phyloP scores from a whole-genome alignment of 2,113 vertebrate genomes.

The Mustelus asterias region DNA sequence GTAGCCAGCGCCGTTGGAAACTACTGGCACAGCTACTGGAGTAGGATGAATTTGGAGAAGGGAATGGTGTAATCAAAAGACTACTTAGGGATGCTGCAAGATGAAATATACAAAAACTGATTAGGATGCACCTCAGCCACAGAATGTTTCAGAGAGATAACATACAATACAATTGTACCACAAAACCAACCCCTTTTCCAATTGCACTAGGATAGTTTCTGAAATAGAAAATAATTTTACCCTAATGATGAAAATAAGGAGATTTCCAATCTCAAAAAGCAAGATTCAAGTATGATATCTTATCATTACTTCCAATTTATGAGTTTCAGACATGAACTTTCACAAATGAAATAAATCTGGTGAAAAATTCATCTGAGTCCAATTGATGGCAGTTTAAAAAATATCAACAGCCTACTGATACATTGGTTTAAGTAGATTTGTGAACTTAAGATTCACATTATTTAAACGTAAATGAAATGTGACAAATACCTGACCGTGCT shows the following conservation, averaged over 20 bases:
- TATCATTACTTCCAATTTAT: neutral
- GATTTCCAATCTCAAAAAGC: neutral
- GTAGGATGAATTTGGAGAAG: slow-evolving; percentile 68
- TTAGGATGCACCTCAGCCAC: neutral
- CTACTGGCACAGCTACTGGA: slow-evolving; percentile 70
- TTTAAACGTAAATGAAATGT: neutral
- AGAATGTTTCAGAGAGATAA: neutral
- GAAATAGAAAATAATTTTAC: neutral
- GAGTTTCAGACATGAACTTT: neutral
- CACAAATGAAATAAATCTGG: neutral
- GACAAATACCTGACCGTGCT: slow-evolving; percentile 70
- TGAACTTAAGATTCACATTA: neutral
- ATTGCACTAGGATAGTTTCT: neutral
- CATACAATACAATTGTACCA: neutral
- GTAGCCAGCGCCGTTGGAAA: slow-evolving; percentile 75
- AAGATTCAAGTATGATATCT: neutral
- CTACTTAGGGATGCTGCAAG: slow-evolving; percentile 73
- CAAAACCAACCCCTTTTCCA: neutral
- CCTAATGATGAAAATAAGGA: neutral
- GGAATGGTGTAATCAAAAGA: slow-evolving; percentile 72
- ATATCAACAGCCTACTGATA: neutral
- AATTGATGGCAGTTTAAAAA: neutral
- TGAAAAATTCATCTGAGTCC: neutral
- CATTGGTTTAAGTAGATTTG: neutral
- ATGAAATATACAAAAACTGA: slow-evolving; percentile 36